Conservation (phyloP, 2,113 vertebrate species). For the Pavo muticus region DNA sequence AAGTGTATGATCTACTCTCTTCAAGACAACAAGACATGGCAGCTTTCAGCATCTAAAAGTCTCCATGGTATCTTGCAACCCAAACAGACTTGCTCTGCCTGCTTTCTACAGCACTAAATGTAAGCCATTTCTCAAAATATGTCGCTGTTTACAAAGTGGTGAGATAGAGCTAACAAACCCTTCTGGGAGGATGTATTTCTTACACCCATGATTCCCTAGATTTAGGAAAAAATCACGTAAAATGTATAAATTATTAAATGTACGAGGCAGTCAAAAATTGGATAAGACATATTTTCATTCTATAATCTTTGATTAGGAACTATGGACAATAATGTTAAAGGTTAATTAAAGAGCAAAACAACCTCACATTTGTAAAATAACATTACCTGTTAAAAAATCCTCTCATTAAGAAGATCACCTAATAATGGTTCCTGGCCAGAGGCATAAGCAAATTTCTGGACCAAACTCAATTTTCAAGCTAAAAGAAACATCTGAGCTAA, state of each 20-base stretch:
- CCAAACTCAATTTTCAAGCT: background rate
- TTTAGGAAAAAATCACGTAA: rapidly evolving
- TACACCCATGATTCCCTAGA: background rate
- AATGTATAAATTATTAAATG: background rate
- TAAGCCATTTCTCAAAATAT: background rate
- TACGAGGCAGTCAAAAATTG: background rate
- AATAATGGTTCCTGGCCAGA: background rate
- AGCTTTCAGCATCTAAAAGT: background rate
- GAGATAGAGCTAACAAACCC: background rate
- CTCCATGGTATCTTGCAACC: background rate
- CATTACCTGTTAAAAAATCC: background rate
- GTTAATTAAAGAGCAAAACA: constrained; percentile 22
- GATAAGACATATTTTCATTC: background rate
- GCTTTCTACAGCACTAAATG: background rate
- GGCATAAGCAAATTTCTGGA: background rate
- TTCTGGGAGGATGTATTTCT: background rate
- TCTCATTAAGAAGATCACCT: constrained; percentile 5
- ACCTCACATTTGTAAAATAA: background rate
- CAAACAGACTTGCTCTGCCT: background rate
- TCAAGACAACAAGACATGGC: background rate
- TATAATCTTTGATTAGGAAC: background rate
- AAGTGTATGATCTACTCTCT: background rate
- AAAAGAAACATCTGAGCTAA: background rate
- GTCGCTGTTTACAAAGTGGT: background rate
- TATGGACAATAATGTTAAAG: background rate